Percentiles rank a stretch among this genome's conserved stretches.
Evolutionary conservation across 2,113 vertebrate genomes (phyloP).

Genomic region (Desmodus rotundus): DNA sequence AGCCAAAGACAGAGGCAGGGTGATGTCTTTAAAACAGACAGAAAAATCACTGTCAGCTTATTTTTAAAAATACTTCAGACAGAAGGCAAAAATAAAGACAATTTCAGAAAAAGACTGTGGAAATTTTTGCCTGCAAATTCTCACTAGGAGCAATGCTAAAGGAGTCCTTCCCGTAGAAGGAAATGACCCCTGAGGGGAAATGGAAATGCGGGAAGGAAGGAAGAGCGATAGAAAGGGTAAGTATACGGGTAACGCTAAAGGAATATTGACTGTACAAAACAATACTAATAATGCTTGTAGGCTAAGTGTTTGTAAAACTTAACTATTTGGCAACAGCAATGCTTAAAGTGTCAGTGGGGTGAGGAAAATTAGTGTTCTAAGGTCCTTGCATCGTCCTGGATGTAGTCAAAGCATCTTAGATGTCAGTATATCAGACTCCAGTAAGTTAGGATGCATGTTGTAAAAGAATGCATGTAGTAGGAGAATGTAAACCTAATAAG

Average conservation of each 20-base stretch:
- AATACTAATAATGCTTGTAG: not conserved
- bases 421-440: not conserved
- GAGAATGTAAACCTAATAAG: not conserved
- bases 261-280: not conserved
- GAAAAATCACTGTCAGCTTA: not conserved
- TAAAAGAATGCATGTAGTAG: not conserved
- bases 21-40: constrained; percentile 1
- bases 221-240: not conserved
- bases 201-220: not conserved
- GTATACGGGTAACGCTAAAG: not conserved
- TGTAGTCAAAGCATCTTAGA: not conserved
- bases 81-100: not conserved
- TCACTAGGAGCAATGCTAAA: not conserved
- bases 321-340: not conserved
- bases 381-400: not conserved
- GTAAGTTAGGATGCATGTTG: not conserved
- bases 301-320: not conserved
- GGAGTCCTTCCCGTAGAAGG: not conserved
- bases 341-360: not conserved
- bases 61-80: not conserved
- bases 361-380: not conserved
- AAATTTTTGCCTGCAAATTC: constrained; percentile 24
- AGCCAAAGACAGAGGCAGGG: not conserved
- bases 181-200: not conserved
- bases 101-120: not conserved